phyloP scores from a whole-genome alignment of 2,888 invertebrate genomes.

The Tortrix viridana region DNA sequence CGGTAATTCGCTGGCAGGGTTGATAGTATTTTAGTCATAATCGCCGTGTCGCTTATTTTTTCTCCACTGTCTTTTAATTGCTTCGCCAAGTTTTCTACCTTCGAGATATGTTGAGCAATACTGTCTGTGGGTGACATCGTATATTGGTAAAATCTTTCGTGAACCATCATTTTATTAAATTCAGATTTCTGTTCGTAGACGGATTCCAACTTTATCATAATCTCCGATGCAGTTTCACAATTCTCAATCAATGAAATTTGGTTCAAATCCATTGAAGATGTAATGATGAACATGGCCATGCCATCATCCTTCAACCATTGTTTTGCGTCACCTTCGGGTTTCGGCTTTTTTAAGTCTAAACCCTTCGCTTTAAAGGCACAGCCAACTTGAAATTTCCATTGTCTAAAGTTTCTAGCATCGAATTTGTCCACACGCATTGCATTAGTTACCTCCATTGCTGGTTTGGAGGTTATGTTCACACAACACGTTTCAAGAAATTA shows the following conservation, averaged over 20 bases:
- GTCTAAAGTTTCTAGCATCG: too few relatives aligned
- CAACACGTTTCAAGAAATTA: not conserved
- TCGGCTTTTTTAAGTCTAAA: conserved; percentile 4
- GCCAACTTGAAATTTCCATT: conserved; percentile 33
- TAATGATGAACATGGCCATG: conserved; percentile 32
- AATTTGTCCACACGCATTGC: conserved; percentile 16
- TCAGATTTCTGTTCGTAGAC: conserved; percentile 36
- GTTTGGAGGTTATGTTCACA: not conserved
- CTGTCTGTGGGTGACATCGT: conserved; percentile 12
- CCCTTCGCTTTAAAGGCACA: conserved; percentile 28
- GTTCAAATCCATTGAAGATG: conserved; percentile 10
- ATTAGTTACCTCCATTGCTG: conserved; percentile 5
- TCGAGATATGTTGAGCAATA: conserved; percentile 23
- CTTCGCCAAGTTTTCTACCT: conserved; percentile 26
- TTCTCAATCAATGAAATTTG: conserved; percentile 24
- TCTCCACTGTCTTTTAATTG: conserved; percentile 32
- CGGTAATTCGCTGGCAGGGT: conserved; percentile 24
- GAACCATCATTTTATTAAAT: conserved; percentile 29
- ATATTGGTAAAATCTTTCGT: conserved; percentile 30
- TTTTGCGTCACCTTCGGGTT: not conserved
- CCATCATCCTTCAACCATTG: conserved; percentile 23
- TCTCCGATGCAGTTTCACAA: conserved; percentile 16
- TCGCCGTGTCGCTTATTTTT: conserved; percentile 6
- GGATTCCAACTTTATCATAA: conserved; percentile 22
- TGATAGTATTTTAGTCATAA: conserved; percentile 29